A percentile compares a stretch with the other conserved stretches of the same genome.
These are phyloP conservation scores for Meiosimyza platycephala DNA, from an alignment of 2,888 invertebrate species.

Conservation along the genomic window DNA sequence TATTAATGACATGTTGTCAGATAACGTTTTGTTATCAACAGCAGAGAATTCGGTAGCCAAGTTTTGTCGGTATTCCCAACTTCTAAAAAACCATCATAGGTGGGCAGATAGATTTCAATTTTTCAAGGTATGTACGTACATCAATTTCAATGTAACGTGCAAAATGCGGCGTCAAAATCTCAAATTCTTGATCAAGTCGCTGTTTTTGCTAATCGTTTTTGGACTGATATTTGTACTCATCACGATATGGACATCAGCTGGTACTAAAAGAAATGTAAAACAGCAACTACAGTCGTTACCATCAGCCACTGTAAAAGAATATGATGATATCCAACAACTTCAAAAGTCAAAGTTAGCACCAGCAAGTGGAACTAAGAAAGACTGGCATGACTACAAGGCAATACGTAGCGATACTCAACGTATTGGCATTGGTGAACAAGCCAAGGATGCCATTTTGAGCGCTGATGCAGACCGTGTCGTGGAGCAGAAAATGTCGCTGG, in stretches of 20 bases:
- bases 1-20: too few relatives aligned
- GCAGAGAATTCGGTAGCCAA: too few relatives aligned
- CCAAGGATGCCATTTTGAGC: constrained; percentile 74
- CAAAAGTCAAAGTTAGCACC: constrained; percentile 29
- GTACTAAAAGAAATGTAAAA: constrained; percentile 10
- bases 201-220: constrained; percentile 54
- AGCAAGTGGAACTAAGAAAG: constrained; percentile 70
- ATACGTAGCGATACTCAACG: constrained; percentile 75
- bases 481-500: constrained; percentile 75
- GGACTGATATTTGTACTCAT: constrained; percentile 57
- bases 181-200: constrained; percentile 63
- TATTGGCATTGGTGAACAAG: constrained; percentile 81
- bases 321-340: too few relatives aligned
- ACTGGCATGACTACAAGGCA: constrained; percentile 83
- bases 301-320: too few relatives aligned
- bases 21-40: too few relatives aligned
- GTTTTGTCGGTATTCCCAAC: too few relatives aligned
- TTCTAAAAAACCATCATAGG: too few relatives aligned
- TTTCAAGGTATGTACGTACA: too few relatives aligned
- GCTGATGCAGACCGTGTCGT: constrained; percentile 74
- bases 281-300: too few relatives aligned
- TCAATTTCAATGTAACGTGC: background rate
- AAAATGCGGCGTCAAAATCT: constrained; percentile 62
- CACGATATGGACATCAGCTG: constrained; percentile 61
- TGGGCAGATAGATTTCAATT: too few relatives aligned